Conservation (phyloP, 2,113 vertebrate genomes). For the Macquaria ambigua region DNA sequence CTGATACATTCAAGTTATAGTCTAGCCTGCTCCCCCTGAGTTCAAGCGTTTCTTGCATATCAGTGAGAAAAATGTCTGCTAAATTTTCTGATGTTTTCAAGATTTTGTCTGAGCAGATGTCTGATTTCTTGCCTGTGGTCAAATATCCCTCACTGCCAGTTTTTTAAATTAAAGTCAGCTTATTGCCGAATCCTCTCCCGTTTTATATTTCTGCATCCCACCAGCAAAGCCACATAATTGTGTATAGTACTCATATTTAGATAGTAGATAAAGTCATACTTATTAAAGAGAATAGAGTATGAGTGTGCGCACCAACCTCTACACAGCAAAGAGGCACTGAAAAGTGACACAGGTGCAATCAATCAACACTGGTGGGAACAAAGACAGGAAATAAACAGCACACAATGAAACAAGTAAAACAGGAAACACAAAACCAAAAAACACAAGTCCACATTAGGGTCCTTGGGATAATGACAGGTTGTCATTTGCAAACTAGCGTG, state of each 20-base stretch:
- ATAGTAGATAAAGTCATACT: neutral
- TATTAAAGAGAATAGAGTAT: neutral
- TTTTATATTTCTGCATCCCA: neutral
- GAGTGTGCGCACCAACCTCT: neutral
- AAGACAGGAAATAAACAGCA: too few relatives aligned
- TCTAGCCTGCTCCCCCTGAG: neutral
- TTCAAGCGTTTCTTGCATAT: neutral
- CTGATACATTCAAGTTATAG: constrained; percentile 2
- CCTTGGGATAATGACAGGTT: too few relatives aligned
- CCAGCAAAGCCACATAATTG: neutral
- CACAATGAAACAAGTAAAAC: too few relatives aligned
- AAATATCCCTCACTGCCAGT: neutral
- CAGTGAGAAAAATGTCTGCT: neutral
- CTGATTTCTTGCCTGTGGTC: neutral
- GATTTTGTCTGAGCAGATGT: neutral
- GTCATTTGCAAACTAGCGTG: neutral
- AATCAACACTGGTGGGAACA: too few relatives aligned
- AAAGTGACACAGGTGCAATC: too few relatives aligned
- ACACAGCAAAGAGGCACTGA: neutral
- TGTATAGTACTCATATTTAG: neutral
- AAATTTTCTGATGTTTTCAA: neutral
- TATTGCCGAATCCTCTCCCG: neutral
- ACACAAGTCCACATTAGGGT: too few relatives aligned
- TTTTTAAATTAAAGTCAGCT: neutral
- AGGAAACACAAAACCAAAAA: too few relatives aligned